A percentile compares a stretch with the other conserved stretches of the same genome.
Evolutionary conservation across 2,113 vertebrate genomes (phyloP).

Genomic region (Capricornis sumatraensis): DNA sequence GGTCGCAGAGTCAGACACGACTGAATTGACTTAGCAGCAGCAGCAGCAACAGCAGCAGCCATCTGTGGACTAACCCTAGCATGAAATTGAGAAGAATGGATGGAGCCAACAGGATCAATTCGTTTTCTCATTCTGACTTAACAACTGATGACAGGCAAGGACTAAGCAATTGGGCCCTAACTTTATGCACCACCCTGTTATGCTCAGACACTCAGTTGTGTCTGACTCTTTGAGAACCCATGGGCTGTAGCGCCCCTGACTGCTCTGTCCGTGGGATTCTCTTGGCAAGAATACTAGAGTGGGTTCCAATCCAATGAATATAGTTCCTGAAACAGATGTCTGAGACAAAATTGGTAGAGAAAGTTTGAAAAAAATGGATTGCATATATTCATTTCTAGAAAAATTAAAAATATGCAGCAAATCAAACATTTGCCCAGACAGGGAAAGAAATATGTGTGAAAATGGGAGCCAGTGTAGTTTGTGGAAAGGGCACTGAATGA

Average conservation of each 20-base stretch:
- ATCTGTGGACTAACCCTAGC: background rate
- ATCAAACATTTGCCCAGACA: background rate
- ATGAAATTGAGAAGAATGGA: background rate
- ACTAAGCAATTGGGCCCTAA: background rate
- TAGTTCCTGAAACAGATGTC: background rate
- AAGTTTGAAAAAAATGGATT: background rate
- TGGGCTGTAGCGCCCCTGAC: background rate
- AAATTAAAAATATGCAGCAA: background rate
- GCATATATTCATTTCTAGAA: background rate
- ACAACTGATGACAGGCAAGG: background rate
- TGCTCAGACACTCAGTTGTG: background rate
- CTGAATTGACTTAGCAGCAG: no score
- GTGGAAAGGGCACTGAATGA: background rate
- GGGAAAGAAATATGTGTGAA: background rate
- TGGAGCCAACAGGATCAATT: background rate
- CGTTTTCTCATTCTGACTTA: background rate
- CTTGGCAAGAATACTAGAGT: background rate
- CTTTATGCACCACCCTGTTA: background rate
- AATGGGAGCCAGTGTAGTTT: background rate
- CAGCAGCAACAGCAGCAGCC: background rate
- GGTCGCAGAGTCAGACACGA: no score
- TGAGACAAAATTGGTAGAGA: background rate
- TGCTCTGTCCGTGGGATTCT: background rate
- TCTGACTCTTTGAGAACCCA: background rate
- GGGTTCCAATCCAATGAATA: background rate